Percentiles rank a stretch among this genome's conserved stretches.
These are phyloP conservation scores for Platycheirus rosarum DNA, from an alignment of 2,888 invertebrate species.

Conservation along the genomic window DNA sequence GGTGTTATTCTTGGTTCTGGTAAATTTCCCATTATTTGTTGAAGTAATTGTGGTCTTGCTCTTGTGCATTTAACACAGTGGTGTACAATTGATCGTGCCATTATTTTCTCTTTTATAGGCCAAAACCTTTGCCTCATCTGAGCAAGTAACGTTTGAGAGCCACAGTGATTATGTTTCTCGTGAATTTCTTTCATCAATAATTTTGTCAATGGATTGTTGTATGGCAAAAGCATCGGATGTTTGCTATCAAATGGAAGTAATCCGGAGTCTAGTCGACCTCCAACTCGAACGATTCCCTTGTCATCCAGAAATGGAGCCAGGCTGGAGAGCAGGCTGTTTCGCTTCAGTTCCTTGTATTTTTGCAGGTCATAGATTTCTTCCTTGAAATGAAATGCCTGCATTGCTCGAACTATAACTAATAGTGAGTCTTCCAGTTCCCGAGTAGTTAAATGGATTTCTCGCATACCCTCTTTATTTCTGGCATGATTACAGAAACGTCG, in stretches of 20 bases:
- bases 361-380: slow-evolving; percentile 5
- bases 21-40: slow-evolving; percentile 74
- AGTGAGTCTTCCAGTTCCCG: slow-evolving; percentile 6
- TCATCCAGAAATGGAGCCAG: slow-evolving; percentile 46
- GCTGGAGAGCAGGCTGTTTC: slow-evolving; percentile 3
- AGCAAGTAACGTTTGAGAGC: slow-evolving; percentile 46
- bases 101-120: slow-evolving; percentile 70
- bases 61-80: slow-evolving; percentile 65
- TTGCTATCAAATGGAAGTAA: slow-evolving; percentile 57
- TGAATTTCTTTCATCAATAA: slow-evolving; percentile 22
- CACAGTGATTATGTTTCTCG: slow-evolving; percentile 29
- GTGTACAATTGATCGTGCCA: slow-evolving; percentile 54
- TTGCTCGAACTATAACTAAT: slow-evolving; percentile 1
- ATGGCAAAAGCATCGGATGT: slow-evolving; percentile 75
- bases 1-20: no score
- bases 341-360: slow-evolving; percentile 6
- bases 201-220: slow-evolving; percentile 48
- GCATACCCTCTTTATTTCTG: neutral
- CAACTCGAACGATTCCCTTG: slow-evolving; percentile 40
- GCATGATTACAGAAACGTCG: slow-evolving; percentile 15
- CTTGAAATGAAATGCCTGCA: slow-evolving; percentile 20
- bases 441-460: neutral
- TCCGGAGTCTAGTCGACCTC: slow-evolving; percentile 38
- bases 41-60: slow-evolving; percentile 47
- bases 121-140: slow-evolving; percentile 73